phyloP scores from a whole-genome alignment of 1,140 invertebrate species.

The Anastatus disparis region DNA sequence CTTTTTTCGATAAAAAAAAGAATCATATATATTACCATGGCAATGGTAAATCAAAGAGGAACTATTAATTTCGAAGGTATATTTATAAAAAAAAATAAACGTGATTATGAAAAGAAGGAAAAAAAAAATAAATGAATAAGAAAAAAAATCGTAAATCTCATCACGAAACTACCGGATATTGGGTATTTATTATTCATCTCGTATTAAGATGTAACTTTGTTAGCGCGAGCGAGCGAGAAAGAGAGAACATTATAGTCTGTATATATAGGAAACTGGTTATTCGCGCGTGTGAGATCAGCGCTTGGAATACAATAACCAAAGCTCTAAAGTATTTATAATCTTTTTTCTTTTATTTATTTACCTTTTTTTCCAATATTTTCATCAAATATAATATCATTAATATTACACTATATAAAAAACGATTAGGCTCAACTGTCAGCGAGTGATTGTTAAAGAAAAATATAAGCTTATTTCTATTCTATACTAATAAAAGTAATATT shows the following conservation, averaged over 20 bases:
- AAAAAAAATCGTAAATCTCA: conserved; percentile 36
- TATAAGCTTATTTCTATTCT: no score
- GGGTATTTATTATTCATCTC: conserved; percentile 23
- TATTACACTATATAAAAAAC: no score
- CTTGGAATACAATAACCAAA: conserved; percentile 15
- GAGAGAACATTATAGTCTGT: neutral
- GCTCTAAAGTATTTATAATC: no score
- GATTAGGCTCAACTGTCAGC: no score
- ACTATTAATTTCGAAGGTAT: neutral
- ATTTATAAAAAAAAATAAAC: no score
- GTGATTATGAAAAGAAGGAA: neutral
- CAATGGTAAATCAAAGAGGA: conserved; percentile 20
- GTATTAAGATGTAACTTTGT: conserved; percentile 33
- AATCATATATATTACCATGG: no score
- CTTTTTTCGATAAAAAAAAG: conserved; percentile 8
- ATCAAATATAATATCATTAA: no score
- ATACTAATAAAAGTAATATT: no score
- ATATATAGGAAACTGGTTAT: conserved; percentile 20
- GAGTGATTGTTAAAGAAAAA: no score
- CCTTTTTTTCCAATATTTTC: no score
- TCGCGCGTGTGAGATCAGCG: conserved; percentile 29
- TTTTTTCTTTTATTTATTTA: no score
- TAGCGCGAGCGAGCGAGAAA: neutral
- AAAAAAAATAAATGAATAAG: no score
- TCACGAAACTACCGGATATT: conserved; percentile 26